phyloP scores from a whole-genome alignment of 2,888 invertebrate species.

The Kuschelorhynchus macadamiae region DNA sequence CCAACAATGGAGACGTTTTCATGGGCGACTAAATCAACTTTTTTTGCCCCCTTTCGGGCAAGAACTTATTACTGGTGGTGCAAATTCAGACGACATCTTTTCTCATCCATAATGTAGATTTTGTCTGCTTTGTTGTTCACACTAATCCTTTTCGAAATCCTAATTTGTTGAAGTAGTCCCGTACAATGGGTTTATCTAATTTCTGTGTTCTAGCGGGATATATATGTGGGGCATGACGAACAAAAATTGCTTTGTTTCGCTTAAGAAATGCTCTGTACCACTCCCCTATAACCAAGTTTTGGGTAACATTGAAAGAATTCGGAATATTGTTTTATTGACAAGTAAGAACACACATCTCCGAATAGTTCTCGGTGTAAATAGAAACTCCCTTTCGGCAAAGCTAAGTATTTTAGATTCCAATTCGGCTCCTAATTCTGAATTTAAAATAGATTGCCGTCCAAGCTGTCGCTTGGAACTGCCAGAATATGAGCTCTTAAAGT shows the following conservation, averaged over 20 bases:
- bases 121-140: neutral
- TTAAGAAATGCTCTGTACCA: constrained; percentile 45
- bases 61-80: constrained; percentile 47
- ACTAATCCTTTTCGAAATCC: constrained; percentile 48
- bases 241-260: constrained; percentile 15
- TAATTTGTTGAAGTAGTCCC: constrained; percentile 53
- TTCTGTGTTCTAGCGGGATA: constrained; percentile 56
- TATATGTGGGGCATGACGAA: constrained; percentile 46
- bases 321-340: too few relatives aligned
- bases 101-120: constrained; percentile 30
- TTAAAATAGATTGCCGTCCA: too few relatives aligned
- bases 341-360: too few relatives aligned
- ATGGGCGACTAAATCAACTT: too few relatives aligned
- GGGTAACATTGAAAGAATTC: neutral
- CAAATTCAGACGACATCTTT: constrained; percentile 52
- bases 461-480: too few relatives aligned
- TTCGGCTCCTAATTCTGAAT: too few relatives aligned
- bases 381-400: too few relatives aligned
- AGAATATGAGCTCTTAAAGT: too few relatives aligned
- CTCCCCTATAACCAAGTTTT: constrained; percentile 1
- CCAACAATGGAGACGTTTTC: too few relatives aligned
- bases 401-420: too few relatives aligned
- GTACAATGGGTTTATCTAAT: constrained; percentile 6
- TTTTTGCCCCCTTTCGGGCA: too few relatives aligned
- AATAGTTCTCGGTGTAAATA: too few relatives aligned